Base-by-base conservation (phyloP, 30 jellyfish, hydroid and myxozoan species). In the Aurelia sp. region DNA sequence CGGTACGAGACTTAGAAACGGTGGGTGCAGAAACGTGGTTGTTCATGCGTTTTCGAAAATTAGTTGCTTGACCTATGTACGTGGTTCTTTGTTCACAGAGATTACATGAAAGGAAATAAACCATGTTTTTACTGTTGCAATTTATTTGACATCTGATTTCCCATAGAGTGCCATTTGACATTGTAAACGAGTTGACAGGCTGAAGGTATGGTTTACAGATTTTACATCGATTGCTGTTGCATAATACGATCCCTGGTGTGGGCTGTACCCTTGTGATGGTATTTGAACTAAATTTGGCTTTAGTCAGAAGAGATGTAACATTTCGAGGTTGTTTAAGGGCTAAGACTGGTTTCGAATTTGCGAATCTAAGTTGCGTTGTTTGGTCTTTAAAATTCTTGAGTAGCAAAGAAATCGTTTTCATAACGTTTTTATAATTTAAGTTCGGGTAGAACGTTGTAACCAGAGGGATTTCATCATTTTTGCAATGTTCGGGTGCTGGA, bases 111-210 rank as follows among this genome's bases (percentile, higher is more conserved):
- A 68, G 31, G 35, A 68, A 68, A 68, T 68, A 68, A 18, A 4
- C 59, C 15, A 33, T 65, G 59, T 64, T 68, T 68, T 33, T 68
- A 35, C 80, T 68, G 15, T 68, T 13, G 60, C 80, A 68, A 8
- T 55, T 68, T 8, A 70, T 70, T 27, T 31, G 60, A 17, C 62
- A 70, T 40, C 52, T 70, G 63, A 70, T 70, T 5, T 70, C 81
- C 81, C 81, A 70, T 6, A 40, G 33, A 13, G 81, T 70, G 33
- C 81, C 81, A 70, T 27, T 70, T 70, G 80, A 31, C 10, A 65
- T 68, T 24, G 17, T 11, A 35, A 68, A 68, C 1, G 55, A 18
- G 17, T 5, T 33, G 24, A 24, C 59, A 20, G 80, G 80, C 44
- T 68, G 80, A 18, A 68, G 80, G 60, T 68, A 68, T 8, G 5